Percentiles rank a stretch among this genome's conserved stretches.
Conservation (phyloP, 2,888 invertebrate genomes). For the Nebria salina region DNA sequence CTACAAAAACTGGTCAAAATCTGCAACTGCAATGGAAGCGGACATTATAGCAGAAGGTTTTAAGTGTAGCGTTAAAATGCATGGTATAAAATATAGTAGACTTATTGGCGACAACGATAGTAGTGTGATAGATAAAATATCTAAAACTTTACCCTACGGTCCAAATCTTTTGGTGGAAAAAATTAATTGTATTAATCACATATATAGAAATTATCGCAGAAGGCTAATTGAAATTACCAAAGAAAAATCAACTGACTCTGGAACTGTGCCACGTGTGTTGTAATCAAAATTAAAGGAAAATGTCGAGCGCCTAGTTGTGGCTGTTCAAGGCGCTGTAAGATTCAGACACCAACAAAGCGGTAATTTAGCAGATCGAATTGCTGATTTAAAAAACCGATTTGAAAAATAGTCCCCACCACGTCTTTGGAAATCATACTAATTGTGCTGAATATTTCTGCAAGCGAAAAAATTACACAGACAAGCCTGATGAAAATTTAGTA, state of each 20-base stretch:
- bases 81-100: not conserved
- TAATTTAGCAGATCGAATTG: no score
- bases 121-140: conserved; percentile 1
- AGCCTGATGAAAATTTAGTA: no score
- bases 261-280: not conserved
- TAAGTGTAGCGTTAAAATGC: not conserved
- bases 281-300: not conserved
- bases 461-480: no score
- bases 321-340: no score
- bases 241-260: not conserved
- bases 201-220: not conserved
- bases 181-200: not conserved
- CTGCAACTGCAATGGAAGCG: conserved; percentile 37
- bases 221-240: not conserved
- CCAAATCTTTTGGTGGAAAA: not conserved
- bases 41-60: conserved; percentile 42
- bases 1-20: conserved; percentile 29
- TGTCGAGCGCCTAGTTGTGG: no score
- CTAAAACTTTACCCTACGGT: not conserved
- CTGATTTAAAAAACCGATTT: not conserved
- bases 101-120: not conserved
- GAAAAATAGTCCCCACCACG: not conserved
- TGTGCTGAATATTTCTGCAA: conserved; percentile 9
- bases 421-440: not conserved
- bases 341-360: no score